Conservation (phyloP, 2,797 vertebrate species). For the Galago senegalensis region DNA sequence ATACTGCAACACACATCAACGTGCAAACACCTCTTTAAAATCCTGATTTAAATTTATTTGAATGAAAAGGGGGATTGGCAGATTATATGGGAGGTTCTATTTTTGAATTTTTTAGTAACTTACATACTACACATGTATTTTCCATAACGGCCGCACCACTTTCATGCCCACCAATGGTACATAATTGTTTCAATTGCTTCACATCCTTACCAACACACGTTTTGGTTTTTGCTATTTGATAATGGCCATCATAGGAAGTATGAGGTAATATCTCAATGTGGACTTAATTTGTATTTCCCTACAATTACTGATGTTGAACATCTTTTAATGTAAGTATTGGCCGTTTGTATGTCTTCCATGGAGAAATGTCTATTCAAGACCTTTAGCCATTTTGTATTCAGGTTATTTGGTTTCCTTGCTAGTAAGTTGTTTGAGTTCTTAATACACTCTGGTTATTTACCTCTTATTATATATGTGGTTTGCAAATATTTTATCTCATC, state of each 20-base stretch:
- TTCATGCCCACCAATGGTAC: background rate
- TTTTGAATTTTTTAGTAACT: background rate
- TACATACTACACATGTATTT: background rate
- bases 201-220: background rate
- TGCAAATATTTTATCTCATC: too few species aligned
- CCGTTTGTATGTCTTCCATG: too few species aligned
- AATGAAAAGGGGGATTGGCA: too few species aligned
- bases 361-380: background rate
- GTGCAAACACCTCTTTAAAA: too few species aligned
- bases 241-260: background rate
- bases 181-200: background rate
- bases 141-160: background rate
- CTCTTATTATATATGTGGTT: too few species aligned
- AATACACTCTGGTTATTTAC: too few species aligned
- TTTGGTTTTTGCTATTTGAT: background rate
- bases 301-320: background rate
- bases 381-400: background rate
- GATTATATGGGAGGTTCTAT: background rate
- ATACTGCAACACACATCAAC: too few species aligned
- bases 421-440: too few species aligned
- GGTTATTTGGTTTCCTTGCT: too few species aligned
- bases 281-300: background rate
- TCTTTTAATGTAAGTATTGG: too few species aligned
- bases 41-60: too few species aligned
- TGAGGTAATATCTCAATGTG: background rate